Conservation (phyloP, 2,797 vertebrate genomes). For the Macrochelys suwanniensis region DNA sequence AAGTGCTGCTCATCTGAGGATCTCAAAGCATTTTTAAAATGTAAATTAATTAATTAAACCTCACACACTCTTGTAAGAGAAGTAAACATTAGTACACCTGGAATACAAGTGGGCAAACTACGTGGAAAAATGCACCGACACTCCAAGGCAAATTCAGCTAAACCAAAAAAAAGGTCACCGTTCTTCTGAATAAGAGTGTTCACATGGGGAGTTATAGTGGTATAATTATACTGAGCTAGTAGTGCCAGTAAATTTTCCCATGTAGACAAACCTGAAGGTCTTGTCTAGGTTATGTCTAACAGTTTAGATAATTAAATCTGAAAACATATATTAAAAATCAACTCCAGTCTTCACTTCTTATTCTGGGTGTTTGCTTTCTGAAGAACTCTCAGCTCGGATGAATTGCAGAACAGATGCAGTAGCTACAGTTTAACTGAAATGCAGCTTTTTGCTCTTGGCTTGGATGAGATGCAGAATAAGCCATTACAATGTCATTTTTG, state of each 20-base stretch:
- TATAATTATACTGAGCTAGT: not conserved
- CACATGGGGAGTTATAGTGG: not conserved
- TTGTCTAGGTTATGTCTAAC: not conserved
- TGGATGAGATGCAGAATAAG: not conserved
- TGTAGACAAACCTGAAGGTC: not conserved
- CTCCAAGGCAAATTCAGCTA: not conserved
- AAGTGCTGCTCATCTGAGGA: not conserved
- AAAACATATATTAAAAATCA: not conserved
- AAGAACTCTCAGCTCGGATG: not conserved
- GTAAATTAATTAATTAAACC: not conserved
- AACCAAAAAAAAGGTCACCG: not conserved
- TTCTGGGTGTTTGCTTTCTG: not conserved
- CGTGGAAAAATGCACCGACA: not conserved
- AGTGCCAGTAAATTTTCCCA: not conserved
- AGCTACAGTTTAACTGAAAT: not conserved
- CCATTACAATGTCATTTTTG: not conserved
- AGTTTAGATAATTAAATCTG: not conserved
- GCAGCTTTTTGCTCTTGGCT: not conserved
- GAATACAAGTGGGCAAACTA: not conserved
- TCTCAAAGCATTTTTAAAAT: slow-evolving; percentile 29
- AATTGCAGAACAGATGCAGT: not conserved
- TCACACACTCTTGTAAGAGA: not conserved
- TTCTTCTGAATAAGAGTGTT: not conserved
- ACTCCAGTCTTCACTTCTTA: rapidly evolving
- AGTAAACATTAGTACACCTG: not conserved